Conservation (phyloP, 2,888 invertebrate species). For the Raillietiella orientalis region DNA sequence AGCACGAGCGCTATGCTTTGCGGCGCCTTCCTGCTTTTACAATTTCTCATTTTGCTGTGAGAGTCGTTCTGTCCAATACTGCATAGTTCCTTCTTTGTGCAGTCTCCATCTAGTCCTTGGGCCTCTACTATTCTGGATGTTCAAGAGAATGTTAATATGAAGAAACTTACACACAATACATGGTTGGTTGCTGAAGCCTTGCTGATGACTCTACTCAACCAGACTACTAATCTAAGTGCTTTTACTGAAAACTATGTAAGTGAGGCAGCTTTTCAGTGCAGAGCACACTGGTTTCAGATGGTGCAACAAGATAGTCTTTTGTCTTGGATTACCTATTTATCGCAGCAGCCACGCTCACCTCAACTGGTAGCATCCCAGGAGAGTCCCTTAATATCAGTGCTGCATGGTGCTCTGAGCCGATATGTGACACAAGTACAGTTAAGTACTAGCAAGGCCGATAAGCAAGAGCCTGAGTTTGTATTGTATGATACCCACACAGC, state of each 20-base stretch:
- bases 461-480: slow-evolving; percentile 68
- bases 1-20: slow-evolving; percentile 84
- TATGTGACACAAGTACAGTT: too few relatives aligned
- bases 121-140: slow-evolving; percentile 21
- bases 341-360: slow-evolving; percentile 36
- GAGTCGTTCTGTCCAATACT: slow-evolving; percentile 2
- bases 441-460: slow-evolving; percentile 39
- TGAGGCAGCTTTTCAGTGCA: slow-evolving; percentile 1
- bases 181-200: slow-evolving; percentile 46
- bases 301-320: slow-evolving; percentile 35
- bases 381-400: slow-evolving; percentile 27
- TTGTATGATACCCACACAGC: slow-evolving; percentile 55
- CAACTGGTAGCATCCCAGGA: slow-evolving; percentile 30
- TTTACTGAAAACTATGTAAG: slow-evolving; percentile 2
- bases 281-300: slow-evolving; percentile 18
- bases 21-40: slow-evolving; percentile 69
- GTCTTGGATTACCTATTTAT: slow-evolving; percentile 38
- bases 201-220: slow-evolving; percentile 22
- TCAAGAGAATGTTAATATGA: slow-evolving; percentile 20
- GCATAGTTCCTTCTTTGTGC: slow-evolving; percentile 2
- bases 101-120: neutral
- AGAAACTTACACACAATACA: slow-evolving; percentile 28
- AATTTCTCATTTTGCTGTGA: slow-evolving; percentile 33
- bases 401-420: slow-evolving; percentile 31
- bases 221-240: slow-evolving; percentile 7